Percentiles rank a stretch among this genome's conserved stretches.
These are phyloP conservation scores for Macroteleia sp. DNA, from an alignment of 2,888 invertebrate genomes.

Conservation along the genomic window DNA sequence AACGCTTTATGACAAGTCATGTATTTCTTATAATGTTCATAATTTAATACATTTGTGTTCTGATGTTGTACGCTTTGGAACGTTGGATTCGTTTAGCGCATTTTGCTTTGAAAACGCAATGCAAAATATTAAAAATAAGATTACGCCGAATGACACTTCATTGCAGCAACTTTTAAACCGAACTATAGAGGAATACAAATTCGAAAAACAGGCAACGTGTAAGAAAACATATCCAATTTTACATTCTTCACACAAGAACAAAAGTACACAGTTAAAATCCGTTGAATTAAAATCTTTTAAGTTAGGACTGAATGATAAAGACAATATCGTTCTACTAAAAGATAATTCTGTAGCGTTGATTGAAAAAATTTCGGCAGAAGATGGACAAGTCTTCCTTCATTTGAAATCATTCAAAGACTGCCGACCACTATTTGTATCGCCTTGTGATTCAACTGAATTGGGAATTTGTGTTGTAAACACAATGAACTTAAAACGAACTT, in stretches of 20 bases:
- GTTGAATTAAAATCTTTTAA: conserved; percentile 2
- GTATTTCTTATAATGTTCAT: conserved; percentile 75
- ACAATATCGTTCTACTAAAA: not conserved
- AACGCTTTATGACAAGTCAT: too few species aligned
- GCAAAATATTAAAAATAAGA: conserved; percentile 14
- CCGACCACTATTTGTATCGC: conserved; percentile 9
- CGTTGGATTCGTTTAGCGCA: conserved; percentile 14
- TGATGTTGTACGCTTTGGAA: conserved; percentile 3
- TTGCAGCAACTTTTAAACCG: conserved; percentile 9
- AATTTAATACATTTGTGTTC: conserved; percentile 66
- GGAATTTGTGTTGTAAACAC: too few species aligned
- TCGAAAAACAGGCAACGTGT: not conserved
- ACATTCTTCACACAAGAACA: not conserved
- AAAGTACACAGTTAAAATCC: not conserved
- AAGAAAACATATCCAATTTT: not conserved
- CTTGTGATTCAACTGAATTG: too few species aligned
- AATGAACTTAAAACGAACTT: too few species aligned
- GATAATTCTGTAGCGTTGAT: conserved; percentile 6
- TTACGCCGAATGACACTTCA: conserved; percentile 7
- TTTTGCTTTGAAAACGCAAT: conserved; percentile 15
- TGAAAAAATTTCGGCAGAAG: not conserved
- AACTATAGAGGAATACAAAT: conserved; percentile 6
- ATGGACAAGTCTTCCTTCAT: not conserved
- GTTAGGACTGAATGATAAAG: not conserved
- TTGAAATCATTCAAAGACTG: conserved; percentile 1